Evolutionary conservation across 2,113 vertebrate genomes (phyloP).

Genomic region (Acanthisitta chloris): DNA sequence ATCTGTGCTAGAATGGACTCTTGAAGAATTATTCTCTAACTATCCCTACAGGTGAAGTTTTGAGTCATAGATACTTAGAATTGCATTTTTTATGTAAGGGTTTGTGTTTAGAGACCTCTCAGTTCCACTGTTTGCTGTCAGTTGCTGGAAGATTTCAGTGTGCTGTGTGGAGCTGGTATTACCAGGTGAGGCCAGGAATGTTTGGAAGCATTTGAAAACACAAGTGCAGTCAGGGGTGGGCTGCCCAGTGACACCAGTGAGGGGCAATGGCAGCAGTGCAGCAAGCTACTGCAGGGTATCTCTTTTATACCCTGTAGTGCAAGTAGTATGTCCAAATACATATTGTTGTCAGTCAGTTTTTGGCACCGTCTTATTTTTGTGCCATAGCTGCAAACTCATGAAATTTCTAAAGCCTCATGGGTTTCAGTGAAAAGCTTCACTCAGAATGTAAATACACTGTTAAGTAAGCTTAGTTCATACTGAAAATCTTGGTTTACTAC

Average conservation of each 20-base stretch:
- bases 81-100: neutral
- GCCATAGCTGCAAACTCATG: neutral
- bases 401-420: neutral
- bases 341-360: neutral
- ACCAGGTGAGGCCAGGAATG: neutral
- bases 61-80: neutral
- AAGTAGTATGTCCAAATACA: neutral
- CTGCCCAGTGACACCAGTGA: neutral
- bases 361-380: neutral
- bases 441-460: neutral
- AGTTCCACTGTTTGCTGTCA: neutral
- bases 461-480: neutral
- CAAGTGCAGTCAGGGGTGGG: neutral
- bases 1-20: neutral
- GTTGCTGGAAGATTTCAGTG: neutral
- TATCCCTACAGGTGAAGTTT: neutral
- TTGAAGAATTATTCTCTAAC: neutral
- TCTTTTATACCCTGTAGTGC: neutral
- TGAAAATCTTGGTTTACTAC: neutral
- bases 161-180: neutral
- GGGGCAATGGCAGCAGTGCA: neutral
- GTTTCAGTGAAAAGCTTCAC: neutral
- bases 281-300: neutral
- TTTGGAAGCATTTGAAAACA: neutral
- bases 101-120: neutral